Conservation (phyloP, 2,888 invertebrate genomes). For the Zygogramma bicolorata region DNA sequence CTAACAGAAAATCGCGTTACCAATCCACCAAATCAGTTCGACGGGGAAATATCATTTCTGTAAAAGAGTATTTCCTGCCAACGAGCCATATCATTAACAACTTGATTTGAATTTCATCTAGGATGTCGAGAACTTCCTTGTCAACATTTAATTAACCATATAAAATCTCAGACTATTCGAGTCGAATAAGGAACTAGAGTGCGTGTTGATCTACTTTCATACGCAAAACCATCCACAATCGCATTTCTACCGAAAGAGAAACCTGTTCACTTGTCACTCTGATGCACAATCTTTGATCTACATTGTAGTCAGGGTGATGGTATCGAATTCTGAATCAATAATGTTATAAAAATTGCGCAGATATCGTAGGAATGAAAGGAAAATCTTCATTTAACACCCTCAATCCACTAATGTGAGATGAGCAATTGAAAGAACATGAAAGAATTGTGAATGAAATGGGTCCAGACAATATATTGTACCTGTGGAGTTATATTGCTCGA, state of each 20-base stretch:
- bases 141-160: constrained; percentile 43
- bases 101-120: constrained; percentile 17
- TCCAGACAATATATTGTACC: no score
- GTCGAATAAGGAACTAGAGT: constrained; percentile 42
- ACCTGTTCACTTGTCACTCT: constrained; percentile 51
- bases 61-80: background rate
- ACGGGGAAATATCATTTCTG: background rate
- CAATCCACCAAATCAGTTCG: background rate
- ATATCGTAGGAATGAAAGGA: no score
- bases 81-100: background rate
- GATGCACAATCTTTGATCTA: constrained; percentile 53
- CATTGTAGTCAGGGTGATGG: constrained; percentile 12
- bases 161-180: constrained; percentile 39
- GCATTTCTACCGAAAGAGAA: constrained; percentile 59
- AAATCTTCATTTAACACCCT: background rate
- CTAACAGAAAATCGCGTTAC: no score
- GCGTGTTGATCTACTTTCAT: constrained; percentile 57
- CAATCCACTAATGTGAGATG: no score
- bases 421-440: no score
- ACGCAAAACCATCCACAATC: constrained; percentile 45
- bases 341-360: no score
- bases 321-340: background rate
- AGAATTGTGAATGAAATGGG: no score
- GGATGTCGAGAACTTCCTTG: constrained; percentile 30
- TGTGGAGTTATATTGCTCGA: no score